A percentile compares a stretch with the other conserved stretches of the same genome.
These are phyloP conservation scores for Pollenia angustigena DNA, from an alignment of 2,888 invertebrate genomes.

Conservation along the genomic window DNA sequence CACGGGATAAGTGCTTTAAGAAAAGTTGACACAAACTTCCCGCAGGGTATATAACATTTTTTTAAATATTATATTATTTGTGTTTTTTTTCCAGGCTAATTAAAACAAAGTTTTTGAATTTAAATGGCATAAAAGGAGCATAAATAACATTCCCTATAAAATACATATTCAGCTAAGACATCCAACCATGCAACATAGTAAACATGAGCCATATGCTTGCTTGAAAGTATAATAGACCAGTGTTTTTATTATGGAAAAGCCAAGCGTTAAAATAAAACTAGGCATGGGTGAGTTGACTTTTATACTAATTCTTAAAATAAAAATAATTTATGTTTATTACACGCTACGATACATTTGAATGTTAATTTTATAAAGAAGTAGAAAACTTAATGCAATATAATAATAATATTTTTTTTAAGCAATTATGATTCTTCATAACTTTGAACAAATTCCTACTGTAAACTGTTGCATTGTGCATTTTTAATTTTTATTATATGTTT, in stretches of 20 bases:
- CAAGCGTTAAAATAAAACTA: slow-evolving; percentile 21
- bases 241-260: not conserved
- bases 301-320: not conserved
- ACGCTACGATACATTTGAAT: slow-evolving; percentile 34
- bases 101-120: not conserved
- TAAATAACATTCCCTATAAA: not conserved
- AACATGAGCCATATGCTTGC: not conserved
- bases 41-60: too few species aligned
- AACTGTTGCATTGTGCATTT: not conserved
- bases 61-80: not conserved
- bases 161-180: not conserved
- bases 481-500: too few species aligned
- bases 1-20: too few species aligned
- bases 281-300: slow-evolving; percentile 29
- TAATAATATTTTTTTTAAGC: too few species aligned
- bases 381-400: too few species aligned
- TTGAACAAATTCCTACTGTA: not conserved
- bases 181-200: slow-evolving; percentile 2
- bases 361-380: not conserved
- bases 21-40: too few species aligned
- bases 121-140: slow-evolving; percentile 7
- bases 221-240: too few species aligned
- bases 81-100: slow-evolving; percentile 20
- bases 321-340: slow-evolving; percentile 35
- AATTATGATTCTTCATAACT: too few species aligned